Evolutionary conservation across 2,888 invertebrate genomes (phyloP).

Genomic region (Leptarthrus brevirostris): DNA sequence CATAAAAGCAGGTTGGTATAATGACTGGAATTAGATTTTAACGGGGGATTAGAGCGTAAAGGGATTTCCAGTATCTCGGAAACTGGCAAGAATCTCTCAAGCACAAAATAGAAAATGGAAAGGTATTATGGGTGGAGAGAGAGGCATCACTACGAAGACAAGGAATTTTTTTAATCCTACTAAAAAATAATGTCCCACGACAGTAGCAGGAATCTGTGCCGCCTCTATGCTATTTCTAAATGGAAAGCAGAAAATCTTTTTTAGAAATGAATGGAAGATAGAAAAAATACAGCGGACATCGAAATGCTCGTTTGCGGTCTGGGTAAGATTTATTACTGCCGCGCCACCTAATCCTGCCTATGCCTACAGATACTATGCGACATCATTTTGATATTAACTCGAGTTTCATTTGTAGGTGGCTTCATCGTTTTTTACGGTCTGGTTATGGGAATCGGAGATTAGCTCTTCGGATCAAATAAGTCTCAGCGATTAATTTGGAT

Average conservation of each 20-base stretch:
- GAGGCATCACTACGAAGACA: neutral
- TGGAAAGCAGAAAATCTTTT: constrained; percentile 1
- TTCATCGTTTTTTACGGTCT: constrained; percentile 31
- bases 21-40: constrained; percentile 42
- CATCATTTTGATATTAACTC: constrained; percentile 16
- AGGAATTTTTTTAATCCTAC: constrained; percentile 34
- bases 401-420: constrained; percentile 22
- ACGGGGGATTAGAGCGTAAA: neutral
- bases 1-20: constrained; percentile 20
- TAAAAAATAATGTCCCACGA: constrained; percentile 32
- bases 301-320: constrained; percentile 4
- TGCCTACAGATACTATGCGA: constrained; percentile 3
- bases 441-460: constrained; percentile 36
- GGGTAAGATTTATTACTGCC: constrained; percentile 18
- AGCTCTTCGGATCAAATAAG: constrained; percentile 34
- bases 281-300: neutral
- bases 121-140: neutral
- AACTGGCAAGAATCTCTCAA: neutral
- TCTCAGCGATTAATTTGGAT: constrained; percentile 31
- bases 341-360: constrained; percentile 12
- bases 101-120: neutral
- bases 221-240: neutral
- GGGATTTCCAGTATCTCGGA: neutral
- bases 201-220: constrained; percentile 31
- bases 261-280: neutral